Evolutionary conservation across 2,797 vertebrate species (phyloP), one percentile per base, ranked within the genome.

Genomic region (Chelmon rostratus): DNA sequence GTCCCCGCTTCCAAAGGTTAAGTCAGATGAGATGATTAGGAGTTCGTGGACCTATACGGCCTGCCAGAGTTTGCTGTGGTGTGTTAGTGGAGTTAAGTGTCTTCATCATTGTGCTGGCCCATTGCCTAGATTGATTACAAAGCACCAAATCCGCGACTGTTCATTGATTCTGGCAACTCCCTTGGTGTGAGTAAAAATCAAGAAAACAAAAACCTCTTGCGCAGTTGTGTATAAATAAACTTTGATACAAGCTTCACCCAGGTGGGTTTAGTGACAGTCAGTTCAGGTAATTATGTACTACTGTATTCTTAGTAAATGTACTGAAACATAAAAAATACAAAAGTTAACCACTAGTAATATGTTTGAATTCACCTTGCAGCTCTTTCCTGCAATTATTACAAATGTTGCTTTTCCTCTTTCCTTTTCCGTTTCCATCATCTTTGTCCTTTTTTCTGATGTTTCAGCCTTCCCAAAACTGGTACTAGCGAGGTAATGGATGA

Each of bases 391-490:
- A 42, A 8, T 18, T 44, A 25, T 78, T 1, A 19, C 12, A 58
- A 19, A 38, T 2, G 7, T 53, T 25, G 13, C 21, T 5, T 25
- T n/a, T 2, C 7, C n/a, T 72, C 0, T 56, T 18, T 53, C 3
- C n/a, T n/a, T 72, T 1, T 68, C 5, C 59, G 4, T 78, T 59
- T 81, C 28, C 31, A 28, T 11, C 8, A 2, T 73, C 25, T 72
- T 19, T 50, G 3, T 67, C n/a, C 10, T 56, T 19, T 54, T 66
- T 56, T 9, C 47, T 69, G 40, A 38, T 78, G 47, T 76, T 75
- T 61, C 76, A 93, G 92, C 63, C 49, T 73, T 56, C 18, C 52
- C 38, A 78, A 82, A 76, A 78, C 68, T 13, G 74, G 81, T 53
- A 28, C 8, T 31, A 66, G 35, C 54, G 74, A 85, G 5, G n/a